Evolutionary conservation across 2,888 invertebrate species (phyloP), one percentile per base, ranked within the genome.

Genomic region (Torymus aiolomorphi): DNA sequence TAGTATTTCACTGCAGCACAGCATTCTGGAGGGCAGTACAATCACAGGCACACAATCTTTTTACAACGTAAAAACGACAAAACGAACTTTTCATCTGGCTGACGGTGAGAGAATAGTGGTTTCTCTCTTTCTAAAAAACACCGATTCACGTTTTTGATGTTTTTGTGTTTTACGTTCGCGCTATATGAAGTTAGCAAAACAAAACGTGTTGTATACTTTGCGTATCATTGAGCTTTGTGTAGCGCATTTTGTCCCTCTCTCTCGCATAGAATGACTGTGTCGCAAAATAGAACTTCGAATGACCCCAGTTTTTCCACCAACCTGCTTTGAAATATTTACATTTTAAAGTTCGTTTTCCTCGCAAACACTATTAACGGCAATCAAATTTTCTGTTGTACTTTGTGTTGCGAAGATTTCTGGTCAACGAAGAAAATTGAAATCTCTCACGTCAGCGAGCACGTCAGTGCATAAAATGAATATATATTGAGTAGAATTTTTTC

Each of bases 271-370:
- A 20, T 61, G 20, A 67, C 52, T 52, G 52, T 57, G 4, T 42
- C 51, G 57, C 65, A 57, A 69, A 74, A 78, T 74, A 31, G 62
- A 69, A 62, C 69, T 78, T 78, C 31, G 13, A 74, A 62, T 69
- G 63, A 63, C 16, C 62, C 20, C 11, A 11, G 24, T 13, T 66
- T 51, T 76, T 59, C 69, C 51, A 63, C 14, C n/a, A 11, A 42
- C 10, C 10, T 16, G 3, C 31, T 61, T 52, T 52, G 18, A 16
- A 1, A 67, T 18, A 49, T 24, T 1, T 14, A 49, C 0, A 31
- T 14, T 57, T 77, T 77, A 52, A 31, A n/a, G 18, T 42, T 63
- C 18, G 49, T 71, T 71, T 54, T 57, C 56, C 13, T 4, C 54
- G 63, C 11, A 52, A 65, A 52, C 14, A 71, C 56, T 66, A 71